A percentile compares a stretch with the other conserved stretches of the same genome.
Evolutionary conservation across 2,113 vertebrate species (phyloP).

Genomic region (Pterophyllum scalare): DNA sequence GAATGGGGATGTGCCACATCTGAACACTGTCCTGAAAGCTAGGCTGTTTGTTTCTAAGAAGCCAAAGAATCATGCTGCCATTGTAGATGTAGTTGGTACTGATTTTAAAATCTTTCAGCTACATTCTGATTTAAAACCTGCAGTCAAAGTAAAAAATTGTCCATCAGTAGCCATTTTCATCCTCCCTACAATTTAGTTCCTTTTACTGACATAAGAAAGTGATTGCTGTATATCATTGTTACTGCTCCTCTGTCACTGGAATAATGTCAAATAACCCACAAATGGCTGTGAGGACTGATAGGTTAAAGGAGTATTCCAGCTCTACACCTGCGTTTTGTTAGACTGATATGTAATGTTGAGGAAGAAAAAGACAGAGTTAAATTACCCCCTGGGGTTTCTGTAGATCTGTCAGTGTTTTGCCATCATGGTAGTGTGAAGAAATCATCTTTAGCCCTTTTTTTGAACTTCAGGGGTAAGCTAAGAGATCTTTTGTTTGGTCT

Average conservation of each 20-base stretch:
- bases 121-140: conserved; percentile 35
- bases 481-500: conserved; percentile 9
- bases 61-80: conserved; percentile 40
- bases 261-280: conserved; percentile 70
- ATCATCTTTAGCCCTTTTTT: conserved; percentile 43
- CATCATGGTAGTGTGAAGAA: conserved; percentile 67
- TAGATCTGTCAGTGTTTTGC: conserved; percentile 60
- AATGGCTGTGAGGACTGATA: conserved; percentile 51
- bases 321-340: conserved; percentile 78
- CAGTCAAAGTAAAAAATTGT: conserved; percentile 18
- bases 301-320: conserved; percentile 54
- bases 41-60: conserved; percentile 59
- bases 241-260: conserved; percentile 66
- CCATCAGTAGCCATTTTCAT: conserved; percentile 45
- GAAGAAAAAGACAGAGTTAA: conserved; percentile 61
- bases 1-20: conserved; percentile 71
- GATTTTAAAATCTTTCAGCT: conserved; percentile 62
- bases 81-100: conserved; percentile 28
- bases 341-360: conserved; percentile 63
- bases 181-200: conserved; percentile 15
- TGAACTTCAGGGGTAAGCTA: conserved; percentile 20
- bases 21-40: conserved; percentile 64
- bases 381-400: conserved; percentile 57
- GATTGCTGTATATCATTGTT: conserved; percentile 73
- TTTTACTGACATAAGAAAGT: conserved; percentile 65